phyloP scores from a whole-genome alignment of 2,888 invertebrate genomes.

The Aphodius sticticus region DNA sequence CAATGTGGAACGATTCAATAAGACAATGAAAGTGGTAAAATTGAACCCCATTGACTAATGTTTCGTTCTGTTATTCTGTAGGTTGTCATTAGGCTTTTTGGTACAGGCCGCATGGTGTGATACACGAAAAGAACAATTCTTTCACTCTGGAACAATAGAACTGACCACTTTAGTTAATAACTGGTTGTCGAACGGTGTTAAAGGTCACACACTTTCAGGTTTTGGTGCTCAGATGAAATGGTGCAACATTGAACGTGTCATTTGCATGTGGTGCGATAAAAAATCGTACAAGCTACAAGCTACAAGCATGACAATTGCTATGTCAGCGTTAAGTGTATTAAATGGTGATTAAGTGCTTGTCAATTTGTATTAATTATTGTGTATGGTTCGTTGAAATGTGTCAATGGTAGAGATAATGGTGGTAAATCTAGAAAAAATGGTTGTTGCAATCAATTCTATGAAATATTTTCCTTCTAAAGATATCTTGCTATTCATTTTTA shows the following conservation, averaged over 20 bases:
- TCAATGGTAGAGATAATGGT: background rate
- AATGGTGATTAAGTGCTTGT: conserved; percentile 22
- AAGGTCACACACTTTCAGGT: conserved; percentile 22
- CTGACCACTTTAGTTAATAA: conserved; percentile 50
- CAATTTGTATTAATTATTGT: conserved; percentile 10
- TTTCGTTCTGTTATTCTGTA: conserved; percentile 25
- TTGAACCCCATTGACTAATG: conserved; percentile 26
- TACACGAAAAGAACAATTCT: conserved; percentile 46
- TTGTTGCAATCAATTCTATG: no score
- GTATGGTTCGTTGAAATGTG: background rate
- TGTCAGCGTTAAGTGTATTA: conserved; percentile 7
- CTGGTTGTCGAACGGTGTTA: conserved; percentile 42
- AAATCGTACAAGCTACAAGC: background rate
- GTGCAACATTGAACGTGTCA: conserved; percentile 24
- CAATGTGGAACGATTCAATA: conserved; percentile 33
- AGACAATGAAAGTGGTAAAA: conserved; percentile 37
- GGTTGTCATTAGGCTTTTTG: conserved; percentile 30
- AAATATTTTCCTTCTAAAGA: no score
- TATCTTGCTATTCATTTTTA: no score
- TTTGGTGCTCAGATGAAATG: conserved; percentile 16
- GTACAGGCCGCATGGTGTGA: conserved; percentile 47
- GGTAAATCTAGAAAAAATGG: no score
- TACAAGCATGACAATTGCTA: background rate
- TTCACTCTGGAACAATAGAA: conserved; percentile 46
- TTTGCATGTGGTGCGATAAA: conserved; percentile 4